A percentile compares a stretch with the other conserved stretches of the same genome.
phyloP scores from a whole-genome alignment of 2,797 vertebrate species.

The Pitangus sulphuratus region DNA sequence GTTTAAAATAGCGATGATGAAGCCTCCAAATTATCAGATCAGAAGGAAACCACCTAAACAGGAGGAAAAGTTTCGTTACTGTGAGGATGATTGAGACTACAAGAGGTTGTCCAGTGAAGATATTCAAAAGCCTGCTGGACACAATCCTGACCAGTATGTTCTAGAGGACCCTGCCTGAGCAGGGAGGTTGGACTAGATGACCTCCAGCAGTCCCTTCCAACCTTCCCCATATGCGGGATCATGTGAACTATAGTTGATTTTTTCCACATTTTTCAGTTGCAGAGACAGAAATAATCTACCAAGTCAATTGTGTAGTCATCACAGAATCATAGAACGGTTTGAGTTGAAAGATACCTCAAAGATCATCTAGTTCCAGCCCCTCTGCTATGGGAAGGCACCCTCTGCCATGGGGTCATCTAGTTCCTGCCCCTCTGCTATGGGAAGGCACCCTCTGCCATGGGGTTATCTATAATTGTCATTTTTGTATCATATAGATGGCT shows the following conservation, averaged over 20 bases:
- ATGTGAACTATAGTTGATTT: no score
- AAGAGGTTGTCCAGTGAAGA: neutral
- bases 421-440: no score
- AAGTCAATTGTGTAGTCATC: neutral
- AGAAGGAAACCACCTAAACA: neutral
- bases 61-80: neutral
- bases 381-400: neutral
- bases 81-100: neutral
- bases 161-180: neutral
- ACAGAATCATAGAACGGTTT: neutral
- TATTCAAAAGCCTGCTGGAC: neutral
- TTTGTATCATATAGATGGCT: neutral
- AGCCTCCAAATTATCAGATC: neutral
- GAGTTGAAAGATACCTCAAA: neutral
- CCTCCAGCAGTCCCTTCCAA: neutral
- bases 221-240: no score
- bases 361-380: neutral
- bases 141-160: neutral
- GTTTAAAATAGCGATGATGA: neutral
- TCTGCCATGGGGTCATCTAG: neutral
- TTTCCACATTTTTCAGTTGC: neutral
- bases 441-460: neutral
- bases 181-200: neutral
- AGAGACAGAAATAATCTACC: neutral
- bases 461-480: neutral